A percentile compares a stretch with the other conserved stretches of the same genome.
Conservation (phyloP, 1,140 invertebrate genomes). For the Drosophila leontia region DNA sequence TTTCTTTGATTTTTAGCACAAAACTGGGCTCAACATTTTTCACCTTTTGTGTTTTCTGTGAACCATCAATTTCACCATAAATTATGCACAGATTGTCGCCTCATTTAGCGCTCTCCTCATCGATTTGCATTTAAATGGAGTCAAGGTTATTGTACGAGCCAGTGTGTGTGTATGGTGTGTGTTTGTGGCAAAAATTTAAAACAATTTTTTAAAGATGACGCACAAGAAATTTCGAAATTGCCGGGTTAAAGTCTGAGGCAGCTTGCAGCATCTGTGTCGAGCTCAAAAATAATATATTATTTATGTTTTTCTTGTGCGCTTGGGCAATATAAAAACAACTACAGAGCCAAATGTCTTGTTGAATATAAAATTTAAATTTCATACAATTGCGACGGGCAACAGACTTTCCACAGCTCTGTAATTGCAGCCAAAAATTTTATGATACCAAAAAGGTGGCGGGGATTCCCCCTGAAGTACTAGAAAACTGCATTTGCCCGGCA, state of each 20-base stretch:
- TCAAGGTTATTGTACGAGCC: constrained; percentile 62
- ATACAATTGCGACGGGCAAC: constrained; percentile 58
- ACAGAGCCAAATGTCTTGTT: constrained; percentile 70
- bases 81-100: constrained; percentile 44
- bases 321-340: constrained; percentile 65
- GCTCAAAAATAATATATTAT: constrained; percentile 63
- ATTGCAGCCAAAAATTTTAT: constrained; percentile 80
- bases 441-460: constrained; percentile 25
- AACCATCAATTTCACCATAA: constrained; percentile 61
- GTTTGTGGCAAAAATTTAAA: constrained; percentile 10
- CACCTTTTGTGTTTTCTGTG: constrained; percentile 4
- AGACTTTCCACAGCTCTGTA: constrained; percentile 67
- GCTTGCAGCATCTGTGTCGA: constrained; percentile 50
- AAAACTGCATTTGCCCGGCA: constrained; percentile 76
- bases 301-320: constrained; percentile 52
- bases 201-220: constrained; percentile 49
- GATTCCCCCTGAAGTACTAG: constrained; percentile 63
- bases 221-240: constrained; percentile 55
- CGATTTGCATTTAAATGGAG: constrained; percentile 68
- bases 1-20: constrained; percentile 25
- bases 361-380: constrained; percentile 80
- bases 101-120: constrained; percentile 39
- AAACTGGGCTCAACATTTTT: constrained; percentile 22
- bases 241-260: constrained; percentile 19
- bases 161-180: constrained; percentile 2